phyloP scores from a whole-genome alignment of 1,140 invertebrate genomes.

The Drosophila quadrilineata region DNA sequence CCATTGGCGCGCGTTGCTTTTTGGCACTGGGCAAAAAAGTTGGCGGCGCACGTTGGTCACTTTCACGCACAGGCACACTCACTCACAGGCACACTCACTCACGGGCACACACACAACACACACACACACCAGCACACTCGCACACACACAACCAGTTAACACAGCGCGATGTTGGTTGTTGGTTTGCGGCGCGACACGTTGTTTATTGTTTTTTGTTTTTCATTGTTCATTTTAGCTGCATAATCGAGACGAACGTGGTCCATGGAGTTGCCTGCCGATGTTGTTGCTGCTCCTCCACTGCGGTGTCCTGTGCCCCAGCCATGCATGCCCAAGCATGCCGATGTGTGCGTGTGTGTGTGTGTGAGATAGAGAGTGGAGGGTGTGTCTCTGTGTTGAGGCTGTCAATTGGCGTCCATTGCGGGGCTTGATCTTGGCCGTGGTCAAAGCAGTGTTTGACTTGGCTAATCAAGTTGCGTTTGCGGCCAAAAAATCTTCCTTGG shows the following conservation, averaged over 20 bases:
- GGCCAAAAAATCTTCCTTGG: conserved; percentile 56
- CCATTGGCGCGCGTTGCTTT: conserved; percentile 36
- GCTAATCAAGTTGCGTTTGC: conserved; percentile 71
- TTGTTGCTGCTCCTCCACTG: conserved; percentile 39
- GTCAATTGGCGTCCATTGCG: conserved; percentile 59
- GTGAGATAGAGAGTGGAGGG: too few relatives aligned
- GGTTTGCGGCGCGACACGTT: conserved; percentile 48
- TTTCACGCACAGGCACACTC: conserved; percentile 25
- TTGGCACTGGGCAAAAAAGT: conserved; percentile 52
- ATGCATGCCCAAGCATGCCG: conserved; percentile 17
- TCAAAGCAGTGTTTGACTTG: conserved; percentile 71
- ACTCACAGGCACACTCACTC: conserved; percentile 21
- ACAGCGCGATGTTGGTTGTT: conserved; percentile 54
- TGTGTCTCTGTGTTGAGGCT: conserved; percentile 28
- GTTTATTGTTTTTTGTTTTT: conserved; percentile 49
- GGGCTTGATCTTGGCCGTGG: conserved; percentile 61
- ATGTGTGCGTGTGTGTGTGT: conserved; percentile 7
- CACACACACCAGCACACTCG: conserved; percentile 33
- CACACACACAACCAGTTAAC: conserved; percentile 22
- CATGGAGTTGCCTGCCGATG: conserved; percentile 17
- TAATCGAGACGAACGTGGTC: conserved; percentile 76
- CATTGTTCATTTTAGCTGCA: conserved; percentile 64
- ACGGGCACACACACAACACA: conserved; percentile 20
- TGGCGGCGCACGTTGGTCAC: conserved; percentile 61
- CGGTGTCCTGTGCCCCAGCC: too few relatives aligned